Evolutionary conservation across 23 tunicate species (phyloP).

Genomic region (Halocynthia aurantium): DNA sequence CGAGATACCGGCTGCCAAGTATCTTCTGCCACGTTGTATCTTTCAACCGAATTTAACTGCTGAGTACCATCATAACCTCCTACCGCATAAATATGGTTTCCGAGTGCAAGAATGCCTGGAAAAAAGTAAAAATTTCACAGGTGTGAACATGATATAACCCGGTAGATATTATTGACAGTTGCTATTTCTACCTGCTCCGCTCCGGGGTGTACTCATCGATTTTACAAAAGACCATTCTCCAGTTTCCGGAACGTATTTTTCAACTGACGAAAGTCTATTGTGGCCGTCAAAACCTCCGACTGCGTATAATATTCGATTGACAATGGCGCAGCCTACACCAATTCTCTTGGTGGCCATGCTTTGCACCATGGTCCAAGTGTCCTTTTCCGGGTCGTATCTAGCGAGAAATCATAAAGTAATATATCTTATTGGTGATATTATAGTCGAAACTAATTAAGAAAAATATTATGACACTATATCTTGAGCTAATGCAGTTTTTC

Average conservation of each 20-base stretch:
- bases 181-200: conserved; percentile 71
- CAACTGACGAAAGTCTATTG: conserved; percentile 67
- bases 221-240: conserved; percentile 80
- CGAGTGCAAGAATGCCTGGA: conserved; percentile 76
- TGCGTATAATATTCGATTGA: conserved; percentile 85
- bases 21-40: conserved; percentile 64
- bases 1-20: conserved; percentile 65
- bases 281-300: conserved; percentile 89
- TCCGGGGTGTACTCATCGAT: conserved; percentile 75
- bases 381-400: conserved; percentile 74
- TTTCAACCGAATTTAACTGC: conserved; percentile 81
- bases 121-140: neutral
- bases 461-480: too few relatives aligned
- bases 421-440: too few relatives aligned
- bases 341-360: conserved; percentile 73
- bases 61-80: conserved; percentile 91
- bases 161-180: too few relatives aligned
- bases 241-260: conserved; percentile 80
- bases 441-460: too few relatives aligned
- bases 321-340: conserved; percentile 90
- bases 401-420: too few relatives aligned
- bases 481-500: too few relatives aligned
- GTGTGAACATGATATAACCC: neutral
- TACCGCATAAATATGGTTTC: conserved; percentile 69
- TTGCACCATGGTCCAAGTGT: conserved; percentile 83